phyloP scores from a whole-genome alignment of 2,888 invertebrate species.

The Eupithecia subumbrata region DNA sequence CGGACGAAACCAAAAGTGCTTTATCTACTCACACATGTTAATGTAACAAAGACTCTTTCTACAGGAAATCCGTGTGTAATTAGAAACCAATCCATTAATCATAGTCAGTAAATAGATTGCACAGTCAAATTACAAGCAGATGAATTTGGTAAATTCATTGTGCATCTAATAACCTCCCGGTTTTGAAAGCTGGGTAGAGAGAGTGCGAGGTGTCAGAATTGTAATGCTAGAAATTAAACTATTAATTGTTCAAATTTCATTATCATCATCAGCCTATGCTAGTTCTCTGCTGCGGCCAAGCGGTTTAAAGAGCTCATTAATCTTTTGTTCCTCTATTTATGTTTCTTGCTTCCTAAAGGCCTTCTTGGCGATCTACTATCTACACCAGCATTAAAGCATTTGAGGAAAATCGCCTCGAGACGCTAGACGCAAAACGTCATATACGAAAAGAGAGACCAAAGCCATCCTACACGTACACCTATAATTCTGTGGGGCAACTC shows the following conservation, averaged over 20 bases:
- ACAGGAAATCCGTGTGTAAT: conserved; percentile 58
- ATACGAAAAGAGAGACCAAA: too few relatives aligned
- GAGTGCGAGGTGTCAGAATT: conserved; percentile 1
- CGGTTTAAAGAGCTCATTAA: too few relatives aligned
- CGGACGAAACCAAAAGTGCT: background rate
- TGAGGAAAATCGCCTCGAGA: too few relatives aligned
- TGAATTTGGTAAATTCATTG: conserved; percentile 32
- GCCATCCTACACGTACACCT: too few relatives aligned
- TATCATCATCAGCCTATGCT: background rate
- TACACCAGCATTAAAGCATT: too few relatives aligned
- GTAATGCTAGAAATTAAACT: background rate
- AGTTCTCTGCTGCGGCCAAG: too few relatives aligned
- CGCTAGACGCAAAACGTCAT: too few relatives aligned
- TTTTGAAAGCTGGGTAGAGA: conserved; percentile 20
- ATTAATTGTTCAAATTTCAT: background rate
- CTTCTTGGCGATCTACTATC: too few relatives aligned
- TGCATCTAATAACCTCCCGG: conserved; percentile 19
- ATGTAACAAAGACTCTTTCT: conserved; percentile 46
- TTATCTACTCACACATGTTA: background rate
- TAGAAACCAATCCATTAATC: conserved; percentile 57
- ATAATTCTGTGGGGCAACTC: too few relatives aligned
- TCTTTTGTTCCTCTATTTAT: too few relatives aligned
- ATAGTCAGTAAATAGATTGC: conserved; percentile 41
- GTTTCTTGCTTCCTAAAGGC: too few relatives aligned
- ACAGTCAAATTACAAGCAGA: conserved; percentile 24